These are phyloP conservation scores for Poecilus cupreus DNA, from an alignment of 2,888 invertebrate species.

Conservation along the genomic window DNA sequence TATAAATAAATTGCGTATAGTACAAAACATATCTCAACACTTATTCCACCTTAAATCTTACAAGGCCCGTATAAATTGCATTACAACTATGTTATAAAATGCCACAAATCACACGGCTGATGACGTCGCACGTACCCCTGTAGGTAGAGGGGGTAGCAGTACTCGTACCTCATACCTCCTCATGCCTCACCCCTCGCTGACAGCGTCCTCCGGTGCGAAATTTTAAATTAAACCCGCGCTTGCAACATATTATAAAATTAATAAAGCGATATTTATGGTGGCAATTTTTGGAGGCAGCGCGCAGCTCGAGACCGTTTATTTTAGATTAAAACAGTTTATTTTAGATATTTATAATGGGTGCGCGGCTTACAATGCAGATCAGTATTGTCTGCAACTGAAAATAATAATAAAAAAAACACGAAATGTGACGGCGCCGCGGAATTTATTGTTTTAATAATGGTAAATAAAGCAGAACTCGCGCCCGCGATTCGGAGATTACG, in stretches of 20 bases:
- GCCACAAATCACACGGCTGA: not conserved
- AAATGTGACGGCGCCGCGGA: slow-evolving; percentile 72
- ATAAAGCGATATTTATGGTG: slow-evolving; percentile 73
- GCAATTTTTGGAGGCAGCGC: slow-evolving; percentile 72
- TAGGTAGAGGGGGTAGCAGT: not conserved
- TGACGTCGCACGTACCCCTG: not conserved
- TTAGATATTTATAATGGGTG: slow-evolving; percentile 73
- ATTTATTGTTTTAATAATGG: slow-evolving; percentile 74
- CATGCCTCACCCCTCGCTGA: not conserved
- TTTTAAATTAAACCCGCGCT: slow-evolving; percentile 59
- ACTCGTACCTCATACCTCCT: not conserved
- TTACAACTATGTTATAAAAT: too few species aligned
- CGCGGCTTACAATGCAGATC: slow-evolving; percentile 73
- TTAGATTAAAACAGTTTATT: slow-evolving; percentile 74
- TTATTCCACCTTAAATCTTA: too few species aligned
- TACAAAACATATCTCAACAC: too few species aligned
- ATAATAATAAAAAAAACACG: slow-evolving; percentile 72
- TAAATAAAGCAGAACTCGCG: slow-evolving; percentile 72
- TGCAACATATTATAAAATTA: slow-evolving; percentile 73
- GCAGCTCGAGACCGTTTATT: slow-evolving; percentile 70
- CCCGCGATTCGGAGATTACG: slow-evolving; percentile 53
- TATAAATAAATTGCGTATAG: too few species aligned
- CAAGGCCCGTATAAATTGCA: too few species aligned
- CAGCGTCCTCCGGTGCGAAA: slow-evolving; percentile 15
- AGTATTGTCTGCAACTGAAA: slow-evolving; percentile 70